Evolutionary conservation across 2,113 vertebrate genomes (phyloP).

Genomic region (Tragelaphus imberbis): DNA sequence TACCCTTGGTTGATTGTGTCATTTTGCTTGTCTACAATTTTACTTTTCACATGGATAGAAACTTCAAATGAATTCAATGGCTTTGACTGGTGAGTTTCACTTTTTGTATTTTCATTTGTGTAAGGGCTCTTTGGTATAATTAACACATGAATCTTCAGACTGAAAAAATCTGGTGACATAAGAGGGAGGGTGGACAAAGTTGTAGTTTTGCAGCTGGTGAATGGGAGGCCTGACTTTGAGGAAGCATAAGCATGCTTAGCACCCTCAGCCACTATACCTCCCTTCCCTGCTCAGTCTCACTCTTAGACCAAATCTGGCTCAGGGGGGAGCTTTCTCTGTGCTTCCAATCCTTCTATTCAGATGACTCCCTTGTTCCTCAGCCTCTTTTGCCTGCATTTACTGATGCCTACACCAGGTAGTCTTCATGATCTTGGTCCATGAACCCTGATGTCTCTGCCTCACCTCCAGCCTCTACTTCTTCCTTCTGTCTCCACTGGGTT

Average conservation of each 20-base stretch:
- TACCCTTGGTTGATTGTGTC: conserved; percentile 83
- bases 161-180: neutral
- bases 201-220: neutral
- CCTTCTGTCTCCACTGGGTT: neutral
- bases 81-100: conserved; percentile 90
- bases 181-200: neutral
- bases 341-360: neutral
- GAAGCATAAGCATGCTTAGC: neutral
- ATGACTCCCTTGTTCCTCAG: neutral
- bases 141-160: neutral
- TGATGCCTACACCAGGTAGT: neutral
- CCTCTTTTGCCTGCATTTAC: neutral
- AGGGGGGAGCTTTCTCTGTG: neutral
- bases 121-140: neutral
- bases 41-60: conserved; percentile 90
- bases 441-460: neutral
- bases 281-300: neutral
- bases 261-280: neutral
- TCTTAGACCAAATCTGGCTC: neutral
- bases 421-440: neutral
- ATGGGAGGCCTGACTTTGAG: neutral
- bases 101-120: conserved; percentile 29
- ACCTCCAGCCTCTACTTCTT: neutral
- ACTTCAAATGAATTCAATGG: conserved; percentile 91
- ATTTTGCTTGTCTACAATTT: conserved; percentile 86